phyloP scores from a whole-genome alignment of 2,113 vertebrate species.

The Typhlomys cinereus region DNA sequence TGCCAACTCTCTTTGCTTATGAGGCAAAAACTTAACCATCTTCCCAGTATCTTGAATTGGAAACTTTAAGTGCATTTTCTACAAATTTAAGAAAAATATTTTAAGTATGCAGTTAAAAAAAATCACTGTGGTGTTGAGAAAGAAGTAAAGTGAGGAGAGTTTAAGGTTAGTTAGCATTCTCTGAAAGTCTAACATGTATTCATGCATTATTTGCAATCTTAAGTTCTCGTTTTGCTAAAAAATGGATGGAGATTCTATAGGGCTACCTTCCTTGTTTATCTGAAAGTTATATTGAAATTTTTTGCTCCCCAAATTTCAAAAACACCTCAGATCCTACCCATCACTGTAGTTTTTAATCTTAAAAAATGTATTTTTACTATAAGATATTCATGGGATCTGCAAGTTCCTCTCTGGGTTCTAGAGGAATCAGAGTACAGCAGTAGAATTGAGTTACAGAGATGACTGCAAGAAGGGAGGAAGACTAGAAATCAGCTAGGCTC shows the following conservation, averaged over 20 bases:
- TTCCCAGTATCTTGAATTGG: too few species aligned
- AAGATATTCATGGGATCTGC: slow-evolving; percentile 17
- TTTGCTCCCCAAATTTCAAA: slow-evolving; percentile 34
- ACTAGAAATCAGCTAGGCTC: slow-evolving; percentile 39
- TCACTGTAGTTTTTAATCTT: slow-evolving; percentile 26
- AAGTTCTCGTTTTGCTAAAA: slow-evolving; percentile 21
- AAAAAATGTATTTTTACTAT: slow-evolving; percentile 6
- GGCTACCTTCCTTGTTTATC: slow-evolving; percentile 13
- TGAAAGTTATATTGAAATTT: slow-evolving; percentile 53
- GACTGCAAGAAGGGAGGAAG: slow-evolving; percentile 6
- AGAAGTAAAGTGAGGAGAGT: neutral
- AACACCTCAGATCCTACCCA: neutral
- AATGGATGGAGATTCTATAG: slow-evolving; percentile 1
- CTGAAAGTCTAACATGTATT: neutral
- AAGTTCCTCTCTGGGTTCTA: slow-evolving; percentile 48
- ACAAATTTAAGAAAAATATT: neutral
- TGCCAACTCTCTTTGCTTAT: too few species aligned
- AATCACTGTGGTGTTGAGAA: neutral
- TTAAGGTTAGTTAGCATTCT: too few species aligned
- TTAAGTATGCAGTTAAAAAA: neutral
- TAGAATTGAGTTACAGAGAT: slow-evolving; percentile 9
- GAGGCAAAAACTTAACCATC: too few species aligned
- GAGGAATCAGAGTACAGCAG: slow-evolving; percentile 47
- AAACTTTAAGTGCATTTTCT: neutral
- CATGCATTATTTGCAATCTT: slow-evolving; percentile 41